phyloP scores from a whole-genome alignment of 2,113 vertebrate species.

The Lampris megalopsis region DNA sequence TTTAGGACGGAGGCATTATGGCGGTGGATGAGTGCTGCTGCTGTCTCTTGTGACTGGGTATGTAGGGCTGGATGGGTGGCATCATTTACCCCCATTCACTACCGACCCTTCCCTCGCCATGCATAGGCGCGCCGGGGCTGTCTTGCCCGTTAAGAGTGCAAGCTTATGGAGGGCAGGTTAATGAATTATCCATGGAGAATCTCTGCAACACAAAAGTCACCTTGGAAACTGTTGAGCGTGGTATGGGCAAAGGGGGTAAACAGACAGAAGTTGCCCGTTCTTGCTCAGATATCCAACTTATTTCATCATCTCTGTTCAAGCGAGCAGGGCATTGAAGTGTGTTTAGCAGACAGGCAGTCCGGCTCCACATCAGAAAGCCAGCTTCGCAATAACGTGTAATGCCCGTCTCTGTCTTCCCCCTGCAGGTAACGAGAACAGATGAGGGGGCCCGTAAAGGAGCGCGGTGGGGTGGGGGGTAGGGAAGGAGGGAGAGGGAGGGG shows the following conservation, averaged over 20 bases:
- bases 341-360: conserved; percentile 72
- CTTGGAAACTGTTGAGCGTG: conserved; percentile 77
- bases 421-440: conserved; percentile 81
- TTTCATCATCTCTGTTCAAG: conserved; percentile 79
- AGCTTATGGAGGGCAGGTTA: conserved; percentile 68
- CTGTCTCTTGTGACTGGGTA: not conserved
- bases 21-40: not conserved
- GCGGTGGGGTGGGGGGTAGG: conserved; percentile 53
- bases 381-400: conserved; percentile 78
- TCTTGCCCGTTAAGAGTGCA: conserved; percentile 64
- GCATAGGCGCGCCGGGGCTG: too few species aligned
- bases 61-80: conserved; percentile 8
- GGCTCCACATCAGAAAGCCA: conserved; percentile 68
- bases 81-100: conserved; percentile 26
- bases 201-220: conserved; percentile 77
- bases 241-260: conserved; percentile 58
- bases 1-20: not conserved
- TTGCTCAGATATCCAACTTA: conserved; percentile 78
- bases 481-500: conserved; percentile 38
- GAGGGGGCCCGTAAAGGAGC: conserved; percentile 64
- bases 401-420: conserved; percentile 71
- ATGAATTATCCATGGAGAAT: conserved; percentile 77
- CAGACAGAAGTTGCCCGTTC: conserved; percentile 72
- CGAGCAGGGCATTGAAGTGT: conserved; percentile 71
- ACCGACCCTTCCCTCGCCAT: not conserved